Conservation (phyloP, 2,113 vertebrate species). For the Pitta sordida region DNA sequence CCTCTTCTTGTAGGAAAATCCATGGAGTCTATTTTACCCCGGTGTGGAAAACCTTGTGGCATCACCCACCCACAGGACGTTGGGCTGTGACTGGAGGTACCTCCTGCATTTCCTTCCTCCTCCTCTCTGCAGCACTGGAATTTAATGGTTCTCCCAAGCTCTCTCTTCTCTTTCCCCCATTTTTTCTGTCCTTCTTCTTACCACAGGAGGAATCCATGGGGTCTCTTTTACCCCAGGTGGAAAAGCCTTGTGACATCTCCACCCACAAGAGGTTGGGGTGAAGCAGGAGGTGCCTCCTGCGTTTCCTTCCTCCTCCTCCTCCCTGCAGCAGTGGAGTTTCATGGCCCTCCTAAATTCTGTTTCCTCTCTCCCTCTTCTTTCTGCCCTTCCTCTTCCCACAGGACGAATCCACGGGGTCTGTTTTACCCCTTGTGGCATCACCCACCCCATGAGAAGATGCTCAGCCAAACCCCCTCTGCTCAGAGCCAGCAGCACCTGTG, state of each 20-base stretch:
- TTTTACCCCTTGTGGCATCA: not conserved
- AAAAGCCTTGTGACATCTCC: not conserved
- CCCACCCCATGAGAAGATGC: not conserved
- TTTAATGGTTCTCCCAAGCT: not conserved
- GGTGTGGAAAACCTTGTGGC: not conserved
- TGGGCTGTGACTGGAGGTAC: accelerated
- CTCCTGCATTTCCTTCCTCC: not conserved
- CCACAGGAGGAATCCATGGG: not conserved
- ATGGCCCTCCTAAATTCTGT: not conserved
- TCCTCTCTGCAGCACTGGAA: not conserved
- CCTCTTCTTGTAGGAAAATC: not conserved
- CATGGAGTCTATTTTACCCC: not conserved
- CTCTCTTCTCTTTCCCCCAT: not conserved
- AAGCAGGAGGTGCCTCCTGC: accelerated
- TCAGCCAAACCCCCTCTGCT: not conserved
- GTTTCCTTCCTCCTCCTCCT: not conserved
- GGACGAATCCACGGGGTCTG: not conserved
- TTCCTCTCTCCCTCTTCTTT: not conserved
- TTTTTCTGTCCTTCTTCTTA: not conserved
- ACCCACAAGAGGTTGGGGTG: not conserved
- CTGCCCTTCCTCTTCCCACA: not conserved
- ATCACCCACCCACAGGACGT: not conserved
- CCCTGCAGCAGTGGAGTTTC: not conserved
- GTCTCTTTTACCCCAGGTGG: not conserved
- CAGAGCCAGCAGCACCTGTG: accelerated